phyloP scores from a whole-genome alignment of 2,888 invertebrate species.

The Limnephilus lunatus region DNA sequence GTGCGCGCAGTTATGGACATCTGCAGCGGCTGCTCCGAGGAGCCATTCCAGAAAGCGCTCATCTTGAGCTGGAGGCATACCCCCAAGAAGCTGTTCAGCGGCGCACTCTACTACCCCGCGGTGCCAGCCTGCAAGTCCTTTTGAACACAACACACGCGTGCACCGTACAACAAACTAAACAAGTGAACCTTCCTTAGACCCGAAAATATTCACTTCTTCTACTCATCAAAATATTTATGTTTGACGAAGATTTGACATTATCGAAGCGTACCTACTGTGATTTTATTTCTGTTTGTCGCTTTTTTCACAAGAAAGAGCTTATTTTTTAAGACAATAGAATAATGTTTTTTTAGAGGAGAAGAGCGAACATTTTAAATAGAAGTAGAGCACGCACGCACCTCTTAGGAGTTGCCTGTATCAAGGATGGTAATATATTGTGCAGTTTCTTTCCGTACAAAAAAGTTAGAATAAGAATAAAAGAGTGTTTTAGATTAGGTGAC shows the following conservation, averaged over 20 bases:
- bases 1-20: slow-evolving; percentile 88
- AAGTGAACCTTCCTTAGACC: not conserved
- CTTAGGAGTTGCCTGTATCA: too few species aligned
- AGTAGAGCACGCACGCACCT: too few species aligned
- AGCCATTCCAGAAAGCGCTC: slow-evolving; percentile 89
- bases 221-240: not conserved
- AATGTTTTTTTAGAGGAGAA: too few species aligned
- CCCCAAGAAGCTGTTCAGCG: slow-evolving; percentile 85
- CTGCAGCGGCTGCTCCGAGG: slow-evolving; percentile 85
- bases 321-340: too few species aligned
- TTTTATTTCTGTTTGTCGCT: not conserved
- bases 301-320: not conserved
- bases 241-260: not conserved
- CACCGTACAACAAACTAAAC: not conserved
- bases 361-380: too few species aligned
- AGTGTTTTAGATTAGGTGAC: too few species aligned
- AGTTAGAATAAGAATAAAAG: too few species aligned
- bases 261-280: not conserved
- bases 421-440: too few species aligned
- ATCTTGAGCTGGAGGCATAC: slow-evolving; percentile 86
- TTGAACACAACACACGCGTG: slow-evolving; percentile 68
- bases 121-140: slow-evolving; percentile 81
- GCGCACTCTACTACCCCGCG: slow-evolving; percentile 83
- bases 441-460: too few species aligned
- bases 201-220: not conserved